A percentile compares a stretch with the other conserved stretches of the same genome.
Conservation (phyloP, 2,888 invertebrate species). For the Heliconius sara region DNA sequence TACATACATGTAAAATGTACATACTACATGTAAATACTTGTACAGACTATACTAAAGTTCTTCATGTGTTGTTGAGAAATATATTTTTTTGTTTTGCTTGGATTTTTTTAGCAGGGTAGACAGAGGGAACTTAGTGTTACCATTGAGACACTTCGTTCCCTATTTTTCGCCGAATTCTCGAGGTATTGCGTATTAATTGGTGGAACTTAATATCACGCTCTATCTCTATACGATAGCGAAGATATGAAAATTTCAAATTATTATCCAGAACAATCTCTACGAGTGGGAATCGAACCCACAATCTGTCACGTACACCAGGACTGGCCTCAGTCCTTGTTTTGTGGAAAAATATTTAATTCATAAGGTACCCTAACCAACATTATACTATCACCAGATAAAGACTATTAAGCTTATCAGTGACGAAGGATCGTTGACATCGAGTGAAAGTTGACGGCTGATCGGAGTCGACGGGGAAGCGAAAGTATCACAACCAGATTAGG, state of each 20-base stretch:
- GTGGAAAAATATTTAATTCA: neutral
- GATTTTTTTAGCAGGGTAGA: no score
- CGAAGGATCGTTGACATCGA: slow-evolving; percentile 26
- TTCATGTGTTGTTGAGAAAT: neutral
- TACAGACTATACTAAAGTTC: neutral
- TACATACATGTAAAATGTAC: neutral
- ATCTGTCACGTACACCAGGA: no score
- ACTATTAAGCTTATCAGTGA: slow-evolving; percentile 12
- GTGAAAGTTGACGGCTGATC: slow-evolving; percentile 41
- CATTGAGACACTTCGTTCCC: no score
- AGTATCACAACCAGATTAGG: slow-evolving; percentile 32
- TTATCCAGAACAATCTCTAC: no score
- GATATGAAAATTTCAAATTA: no score
- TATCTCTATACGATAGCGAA: no score
- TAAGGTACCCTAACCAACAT: neutral
- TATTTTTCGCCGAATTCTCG: no score
- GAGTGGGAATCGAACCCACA: no score
- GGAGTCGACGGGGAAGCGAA: slow-evolving; percentile 35
- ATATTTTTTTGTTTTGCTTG: neutral
- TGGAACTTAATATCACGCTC: no score
- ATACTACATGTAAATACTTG: neutral
- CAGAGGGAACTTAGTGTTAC: no score
- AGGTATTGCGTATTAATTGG: no score
- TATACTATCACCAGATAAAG: slow-evolving; percentile 22
- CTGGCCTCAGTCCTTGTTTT: neutral